Conservation (phyloP, 1,140 invertebrate species). For the Dinothrombium tinctorium region DNA sequence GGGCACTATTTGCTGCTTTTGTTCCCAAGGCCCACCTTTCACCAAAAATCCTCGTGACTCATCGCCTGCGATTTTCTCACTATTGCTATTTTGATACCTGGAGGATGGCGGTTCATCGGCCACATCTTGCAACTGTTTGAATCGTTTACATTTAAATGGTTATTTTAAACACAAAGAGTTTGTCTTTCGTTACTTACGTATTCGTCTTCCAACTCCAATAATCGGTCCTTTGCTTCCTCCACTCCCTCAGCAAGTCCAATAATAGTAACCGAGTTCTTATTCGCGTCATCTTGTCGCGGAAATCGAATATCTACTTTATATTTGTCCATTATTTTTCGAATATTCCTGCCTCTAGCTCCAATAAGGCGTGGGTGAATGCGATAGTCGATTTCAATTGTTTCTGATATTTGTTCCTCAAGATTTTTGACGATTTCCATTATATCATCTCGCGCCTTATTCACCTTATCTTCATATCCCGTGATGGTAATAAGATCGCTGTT, state of each 20-base stretch:
- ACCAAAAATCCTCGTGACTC: slow-evolving; percentile 50
- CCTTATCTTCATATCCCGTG: slow-evolving; percentile 70
- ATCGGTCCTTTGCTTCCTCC: slow-evolving; percentile 59
- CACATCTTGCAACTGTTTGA: slow-evolving; percentile 56
- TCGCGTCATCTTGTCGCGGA: slow-evolving; percentile 42
- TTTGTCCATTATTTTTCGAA: slow-evolving; percentile 74
- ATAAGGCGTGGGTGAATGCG: slow-evolving; percentile 77
- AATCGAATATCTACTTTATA: slow-evolving; percentile 49
- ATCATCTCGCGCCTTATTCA: slow-evolving; percentile 53
- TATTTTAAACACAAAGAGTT: too few species aligned
- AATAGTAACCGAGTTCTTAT: slow-evolving; percentile 63
- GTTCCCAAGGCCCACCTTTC: slow-evolving; percentile 69
- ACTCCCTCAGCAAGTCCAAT: slow-evolving; percentile 65
- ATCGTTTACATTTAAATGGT: too few species aligned
- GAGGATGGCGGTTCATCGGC: slow-evolving; percentile 28
- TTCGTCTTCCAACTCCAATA: slow-evolving; percentile 72
- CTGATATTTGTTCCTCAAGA: slow-evolving; percentile 51
- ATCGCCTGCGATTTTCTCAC: slow-evolving; percentile 16
- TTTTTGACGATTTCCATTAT: slow-evolving; percentile 77
- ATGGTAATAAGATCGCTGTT: slow-evolving; percentile 65
- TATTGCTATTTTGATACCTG: slow-evolving; percentile 14
- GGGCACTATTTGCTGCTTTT: slow-evolving; percentile 30
- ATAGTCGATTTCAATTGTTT: slow-evolving; percentile 51
- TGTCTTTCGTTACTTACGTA: slow-evolving; percentile 24
- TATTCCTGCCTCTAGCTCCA: slow-evolving; percentile 55